Base-by-base conservation (phyloP, 30 jellyfish, hydroid and myxozoan species). In the Haliclystus octoradiatus region DNA sequence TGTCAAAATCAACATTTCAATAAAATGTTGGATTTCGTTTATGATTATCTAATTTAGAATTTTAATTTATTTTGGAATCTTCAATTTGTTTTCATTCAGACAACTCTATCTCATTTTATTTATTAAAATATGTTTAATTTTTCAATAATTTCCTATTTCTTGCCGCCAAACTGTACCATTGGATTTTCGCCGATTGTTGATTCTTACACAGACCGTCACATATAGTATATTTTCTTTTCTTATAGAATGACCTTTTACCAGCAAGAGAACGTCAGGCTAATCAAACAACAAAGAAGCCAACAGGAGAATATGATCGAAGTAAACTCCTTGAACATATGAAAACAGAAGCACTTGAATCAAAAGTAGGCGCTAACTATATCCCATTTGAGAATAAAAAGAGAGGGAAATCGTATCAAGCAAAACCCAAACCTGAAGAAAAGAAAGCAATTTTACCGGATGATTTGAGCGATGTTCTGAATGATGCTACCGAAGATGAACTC, bases 401-500 rank as follows among this genome's bases (percentile, higher is more conserved):
- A 33, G 97, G 97, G 12, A 80, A 76, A 60, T 93, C 73, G 0
- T 87, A 79, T 80, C 80, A 80, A 68, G 77, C 94, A 50, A 87
- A 87, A 61, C 89, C 85, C 34, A 75, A 57, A 52, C 72, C 53
- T 50, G 85, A 80, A 52, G 77, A 69, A 2, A 83, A 71, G 0
- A 46, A 70, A 0, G 76, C 87, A 27, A 63, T 87, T 15, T 51
- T 87, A 27, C 97, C 97, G 33, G 94, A 87, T 69, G 97, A 87
- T 34, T 50, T 87, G 79, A 79, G 92, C 0, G 97, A 87, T 63
- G 97, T 87, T 64, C 81, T 87, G 19, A 93, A 87, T 31, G 81
- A 63, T 33, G 97, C 97, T 4, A 77, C 97, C 1, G 97, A 87
- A 68, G 78, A 88, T 34, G 97, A 87, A 28, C 88, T 87, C 25